Evolutionary conservation across 2,113 vertebrate genomes (phyloP).

Genomic region (Forbesichthys agassizii): DNA sequence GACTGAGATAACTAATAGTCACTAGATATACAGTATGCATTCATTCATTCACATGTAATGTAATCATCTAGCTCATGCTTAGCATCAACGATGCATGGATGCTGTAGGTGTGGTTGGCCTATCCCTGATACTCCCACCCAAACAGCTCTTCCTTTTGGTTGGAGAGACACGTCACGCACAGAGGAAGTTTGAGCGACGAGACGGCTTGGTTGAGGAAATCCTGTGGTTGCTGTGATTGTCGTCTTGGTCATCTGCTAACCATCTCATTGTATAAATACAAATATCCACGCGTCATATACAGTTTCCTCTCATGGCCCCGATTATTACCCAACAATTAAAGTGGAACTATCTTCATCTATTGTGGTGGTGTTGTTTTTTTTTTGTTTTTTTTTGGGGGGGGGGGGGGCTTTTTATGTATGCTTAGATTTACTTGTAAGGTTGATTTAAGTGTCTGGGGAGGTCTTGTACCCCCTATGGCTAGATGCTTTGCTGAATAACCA

Average conservation of each 20-base stretch:
- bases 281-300: conserved; percentile 16
- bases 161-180: no score
- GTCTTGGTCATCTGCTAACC: conserved; percentile 58
- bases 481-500: conserved; percentile 11
- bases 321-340: conserved; percentile 43
- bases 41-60: no score
- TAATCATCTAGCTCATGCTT: no score
- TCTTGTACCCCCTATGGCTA: conserved; percentile 1
- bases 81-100: neutral
- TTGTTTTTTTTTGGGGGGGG: no score
- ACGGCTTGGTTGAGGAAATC: conserved; percentile 69
- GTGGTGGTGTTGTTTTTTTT: no score
- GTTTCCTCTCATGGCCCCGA: conserved; percentile 39
- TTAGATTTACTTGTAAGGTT: conserved; percentile 6
- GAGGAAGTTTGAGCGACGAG: neutral
- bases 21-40: neutral
- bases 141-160: neutral
- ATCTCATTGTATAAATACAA: conserved; percentile 50
- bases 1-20: conserved; percentile 40
- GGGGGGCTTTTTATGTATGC: no score
- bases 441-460: neutral
- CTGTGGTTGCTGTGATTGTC: conserved; percentile 63
- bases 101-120: conserved; percentile 44
- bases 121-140: neutral
- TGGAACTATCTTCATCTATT: no score